phyloP scores from a whole-genome alignment of 2,113 vertebrate genomes.

The Psittacula cyanocephala region DNA sequence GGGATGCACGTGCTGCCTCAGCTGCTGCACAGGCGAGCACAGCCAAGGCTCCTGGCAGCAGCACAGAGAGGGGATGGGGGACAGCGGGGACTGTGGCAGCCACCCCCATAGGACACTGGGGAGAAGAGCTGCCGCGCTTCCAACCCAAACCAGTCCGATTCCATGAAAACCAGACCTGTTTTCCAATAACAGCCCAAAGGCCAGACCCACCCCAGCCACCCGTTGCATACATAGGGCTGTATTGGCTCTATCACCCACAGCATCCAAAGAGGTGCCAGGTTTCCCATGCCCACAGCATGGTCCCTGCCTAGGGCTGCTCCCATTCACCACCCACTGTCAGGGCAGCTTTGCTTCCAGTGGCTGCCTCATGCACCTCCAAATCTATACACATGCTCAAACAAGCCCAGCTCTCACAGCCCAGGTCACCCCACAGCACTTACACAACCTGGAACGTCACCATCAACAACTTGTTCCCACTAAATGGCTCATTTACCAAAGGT shows the following conservation, averaged over 20 bases:
- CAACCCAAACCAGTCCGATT: neutral
- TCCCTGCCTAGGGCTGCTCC: neutral
- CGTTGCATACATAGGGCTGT: accelerated
- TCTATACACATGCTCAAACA: accelerated
- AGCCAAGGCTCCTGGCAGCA: neutral
- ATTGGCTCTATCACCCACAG: accelerated
- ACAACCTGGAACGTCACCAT: neutral
- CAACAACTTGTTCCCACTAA: neutral
- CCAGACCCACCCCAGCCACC: accelerated
- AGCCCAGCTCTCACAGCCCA: neutral
- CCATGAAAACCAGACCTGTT: neutral
- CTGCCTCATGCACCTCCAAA: neutral
- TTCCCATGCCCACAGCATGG: neutral
- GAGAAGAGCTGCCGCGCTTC: neutral
- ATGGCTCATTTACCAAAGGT: neutral
- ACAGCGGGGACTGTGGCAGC: neutral
- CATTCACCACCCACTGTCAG: neutral
- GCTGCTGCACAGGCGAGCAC: neutral
- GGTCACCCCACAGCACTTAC: neutral
- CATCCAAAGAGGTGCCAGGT: accelerated
- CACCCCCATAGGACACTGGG: neutral
- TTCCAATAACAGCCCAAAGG: accelerated
- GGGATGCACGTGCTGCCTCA: neutral
- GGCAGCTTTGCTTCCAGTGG: neutral
- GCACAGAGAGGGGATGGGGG: neutral